Evolutionary conservation across 2,797 vertebrate species (phyloP), one percentile per base, ranked within the genome.

Genomic region (Cuniculus paca): DNA sequence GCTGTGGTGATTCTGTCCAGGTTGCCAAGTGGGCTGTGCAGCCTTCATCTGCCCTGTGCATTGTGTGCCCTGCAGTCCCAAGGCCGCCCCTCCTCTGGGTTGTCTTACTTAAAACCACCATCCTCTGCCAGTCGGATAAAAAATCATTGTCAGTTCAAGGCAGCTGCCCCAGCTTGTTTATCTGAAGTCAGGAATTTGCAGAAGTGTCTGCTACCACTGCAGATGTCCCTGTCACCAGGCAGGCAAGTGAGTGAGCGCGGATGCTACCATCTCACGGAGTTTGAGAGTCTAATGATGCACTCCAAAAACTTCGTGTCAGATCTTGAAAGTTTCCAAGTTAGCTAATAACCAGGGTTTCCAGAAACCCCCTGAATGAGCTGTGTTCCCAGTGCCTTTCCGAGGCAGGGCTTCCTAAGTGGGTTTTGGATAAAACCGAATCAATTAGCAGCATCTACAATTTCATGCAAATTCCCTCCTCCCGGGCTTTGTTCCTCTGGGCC

Each of bases 231-330:
- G 80, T 88, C 96, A 80, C 63, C 65, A 70, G 74, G 48, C 61
- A 92, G 70, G 70, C 81, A 58, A 56, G 17, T 68, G 26, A 56
- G 16, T 65, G 20, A 45, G 63, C 7, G 90, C 90, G 68, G 20
- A 5, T 4, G 72, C 83, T 39, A 1, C 56, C 3, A 0, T 50
- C 79, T 65, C 1, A 1, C 17, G 65, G 74, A 78, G 28, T 2
- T 3, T n/a, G 84, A 42, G 68, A 22, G n/a, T 14, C 54, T 87
- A 84, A 87, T 39, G 80, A 94, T 68, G 77, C 34, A 0, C n/a
- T 84, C 93, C 83, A 20, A 65, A 89, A 94, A 58, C 92, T 58
- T 52, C 45, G 10, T 12, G 84, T 92, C 24, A 90, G 93, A 95
- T 96, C 93, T 95, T 84, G 22, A 4, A 93, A 56, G 93, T 93